Evolutionary conservation across 2,888 invertebrate species (phyloP).

Genomic region (Mellilla xanthometata): DNA sequence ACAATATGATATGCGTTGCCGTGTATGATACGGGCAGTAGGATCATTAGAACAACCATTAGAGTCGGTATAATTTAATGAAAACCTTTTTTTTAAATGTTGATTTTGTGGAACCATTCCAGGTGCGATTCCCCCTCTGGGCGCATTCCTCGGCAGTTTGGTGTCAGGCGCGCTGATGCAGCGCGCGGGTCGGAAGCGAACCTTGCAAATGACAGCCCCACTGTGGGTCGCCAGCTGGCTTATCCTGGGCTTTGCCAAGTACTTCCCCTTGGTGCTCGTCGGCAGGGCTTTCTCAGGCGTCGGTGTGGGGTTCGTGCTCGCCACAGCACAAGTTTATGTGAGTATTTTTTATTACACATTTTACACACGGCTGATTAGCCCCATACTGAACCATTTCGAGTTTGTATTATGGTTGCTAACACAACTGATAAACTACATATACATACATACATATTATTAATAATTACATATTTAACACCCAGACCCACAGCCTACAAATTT

Average conservation of each 20-base stretch:
- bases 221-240: constrained; percentile 80
- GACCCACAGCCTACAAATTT: too few species aligned
- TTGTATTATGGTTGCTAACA: too few species aligned
- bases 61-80: too few species aligned
- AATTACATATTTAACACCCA: too few species aligned
- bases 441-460: too few species aligned
- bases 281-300: constrained; percentile 82
- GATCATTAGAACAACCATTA: too few species aligned
- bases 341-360: constrained; percentile 33
- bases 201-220: constrained; percentile 72
- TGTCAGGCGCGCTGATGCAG: constrained; percentile 80
- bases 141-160: constrained; percentile 79
- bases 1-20: too few species aligned
- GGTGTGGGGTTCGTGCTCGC: constrained; percentile 84
- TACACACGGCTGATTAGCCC: too few species aligned
- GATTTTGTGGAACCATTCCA: constrained; percentile 42
- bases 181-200: constrained; percentile 77
- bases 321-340: constrained; percentile 85
- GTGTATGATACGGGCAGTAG: too few species aligned
- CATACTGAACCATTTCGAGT: too few species aligned
- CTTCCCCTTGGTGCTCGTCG: constrained; percentile 72
- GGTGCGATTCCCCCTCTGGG: constrained; percentile 83
- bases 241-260: constrained; percentile 75
- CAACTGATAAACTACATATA: too few species aligned
- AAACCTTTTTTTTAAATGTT: too few species aligned